Evolutionary conservation across 2,113 vertebrate genomes (phyloP), one percentile per base, ranked within the genome.

Genomic region (Alectura lathami): DNA sequence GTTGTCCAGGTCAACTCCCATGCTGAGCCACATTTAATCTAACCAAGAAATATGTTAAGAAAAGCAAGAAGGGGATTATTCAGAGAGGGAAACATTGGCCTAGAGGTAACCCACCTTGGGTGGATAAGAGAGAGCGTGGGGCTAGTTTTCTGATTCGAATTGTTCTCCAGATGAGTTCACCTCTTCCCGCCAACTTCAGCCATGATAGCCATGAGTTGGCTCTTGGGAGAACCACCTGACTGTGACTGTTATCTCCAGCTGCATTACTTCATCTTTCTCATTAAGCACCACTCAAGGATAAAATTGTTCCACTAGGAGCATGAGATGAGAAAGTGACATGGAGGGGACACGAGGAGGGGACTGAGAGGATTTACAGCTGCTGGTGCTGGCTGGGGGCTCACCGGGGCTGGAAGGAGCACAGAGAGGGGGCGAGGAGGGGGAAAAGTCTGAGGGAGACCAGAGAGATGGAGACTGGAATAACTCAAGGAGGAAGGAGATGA

Each of bases 121-220:
- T 0, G 2, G 62, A 72, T 81, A 92, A 89, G 63, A 63, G 57
- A 79, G 32, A 90, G 47, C 12, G 63, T 13, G 38, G 47, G 90
- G 83, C 64, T 83, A 54, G 59, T 78, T 79, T 91, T 91, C 83
- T 56, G 17, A 26, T 82, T 95, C 84, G 74, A 84, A 79, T 56
- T 75, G 38, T 47, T 47, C 42, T 72, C 13, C 14, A 77, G 74
- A 64, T 30, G 48, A 91, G 57, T 68, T 79, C 9, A 68, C 34
- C 34, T 89, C 85, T 94, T 78, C 27, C 20, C 8, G 26, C 32
- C 14, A 20, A n/a, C 21, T 73, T 73, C 51, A 54, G 51, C 10
- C 7, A 16, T 7, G 7, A 21, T 38, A 21, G 50, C 36, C 26
- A 11, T 3, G 30, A 69, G 67, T 27, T 27, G 13, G 34, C 23